phyloP scores from a whole-genome alignment of 2,797 vertebrate genomes.

The Taenioides sp. region DNA sequence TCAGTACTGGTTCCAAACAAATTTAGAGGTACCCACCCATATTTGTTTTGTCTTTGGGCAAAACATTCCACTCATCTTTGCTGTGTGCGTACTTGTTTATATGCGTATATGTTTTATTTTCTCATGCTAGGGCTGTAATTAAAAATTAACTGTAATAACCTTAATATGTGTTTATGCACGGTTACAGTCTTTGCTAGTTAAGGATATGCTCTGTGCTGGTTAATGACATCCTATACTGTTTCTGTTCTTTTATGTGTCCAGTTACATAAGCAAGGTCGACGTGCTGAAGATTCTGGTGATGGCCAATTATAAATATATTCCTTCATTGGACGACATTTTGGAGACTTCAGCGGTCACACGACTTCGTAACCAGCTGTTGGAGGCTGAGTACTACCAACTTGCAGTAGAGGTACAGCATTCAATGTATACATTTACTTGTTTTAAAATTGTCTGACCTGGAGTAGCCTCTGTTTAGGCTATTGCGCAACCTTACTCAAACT shows the following conservation, averaged over 20 bases:
- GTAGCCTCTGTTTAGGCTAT: neutral
- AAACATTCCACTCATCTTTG: neutral
- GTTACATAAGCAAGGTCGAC: constrained; percentile 97
- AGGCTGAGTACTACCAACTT: constrained; percentile 93
- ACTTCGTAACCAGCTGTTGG: constrained; percentile 90
- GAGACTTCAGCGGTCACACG: constrained; percentile 88
- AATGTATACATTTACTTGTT: neutral
- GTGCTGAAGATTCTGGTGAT: constrained; percentile 91
- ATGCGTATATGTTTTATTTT: neutral
- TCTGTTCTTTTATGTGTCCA: constrained; percentile 48
- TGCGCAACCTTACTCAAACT: neutral
- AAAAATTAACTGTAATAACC: neutral
- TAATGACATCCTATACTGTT: neutral
- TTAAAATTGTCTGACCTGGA: neutral
- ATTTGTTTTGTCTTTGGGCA: neutral
- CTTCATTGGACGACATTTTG: constrained; percentile 92
- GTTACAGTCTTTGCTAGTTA: neutral
- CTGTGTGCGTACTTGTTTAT: neutral
- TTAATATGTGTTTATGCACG: neutral
- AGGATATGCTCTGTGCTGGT: neutral
- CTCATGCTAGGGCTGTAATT: neutral
- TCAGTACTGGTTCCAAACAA: neutral
- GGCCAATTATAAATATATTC: constrained; percentile 91
- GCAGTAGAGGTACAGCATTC: constrained; percentile 89
- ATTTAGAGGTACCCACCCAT: neutral